phyloP scores from a whole-genome alignment of 35 echinoderm and acorn worm genomes.

The Strongylocentrotus purpuratus region DNA sequence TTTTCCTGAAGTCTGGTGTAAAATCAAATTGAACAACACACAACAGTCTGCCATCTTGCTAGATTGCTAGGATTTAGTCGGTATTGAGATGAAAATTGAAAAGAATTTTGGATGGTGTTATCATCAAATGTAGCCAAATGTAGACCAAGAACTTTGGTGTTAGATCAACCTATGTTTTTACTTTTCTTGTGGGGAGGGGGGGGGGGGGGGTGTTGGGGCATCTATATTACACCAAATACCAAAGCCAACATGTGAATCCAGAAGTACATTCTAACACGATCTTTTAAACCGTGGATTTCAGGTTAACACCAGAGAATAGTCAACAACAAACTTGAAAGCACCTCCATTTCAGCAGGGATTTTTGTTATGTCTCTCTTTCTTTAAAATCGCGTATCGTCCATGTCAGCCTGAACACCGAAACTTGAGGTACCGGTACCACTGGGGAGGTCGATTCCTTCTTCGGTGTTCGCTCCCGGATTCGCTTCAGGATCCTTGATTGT shows the following conservation, averaged over 20 bases:
- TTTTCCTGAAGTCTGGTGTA: no score
- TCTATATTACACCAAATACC: not conserved
- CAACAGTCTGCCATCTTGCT: no score
- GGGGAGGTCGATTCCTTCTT: slow-evolving; percentile 41
- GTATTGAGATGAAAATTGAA: no score
- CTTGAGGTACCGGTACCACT: slow-evolving; percentile 30
- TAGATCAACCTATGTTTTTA: no score
- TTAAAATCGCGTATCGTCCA: slow-evolving; percentile 44
- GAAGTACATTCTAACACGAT: not conserved
- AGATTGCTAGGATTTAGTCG: no score
- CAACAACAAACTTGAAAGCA: not conserved
- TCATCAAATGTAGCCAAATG: no score
- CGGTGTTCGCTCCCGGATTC: not conserved
- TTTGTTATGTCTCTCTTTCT: not conserved
- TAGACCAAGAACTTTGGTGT: no score
- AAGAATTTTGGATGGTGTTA: no score
- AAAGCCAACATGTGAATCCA: not conserved
- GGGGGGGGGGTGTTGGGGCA: no score
- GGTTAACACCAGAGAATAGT: not conserved
- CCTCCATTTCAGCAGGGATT: not conserved
- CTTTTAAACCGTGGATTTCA: not conserved
- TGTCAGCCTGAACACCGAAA: slow-evolving; percentile 42
- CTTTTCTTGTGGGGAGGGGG: no score
- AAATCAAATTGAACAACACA: no score
- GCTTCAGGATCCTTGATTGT: slow-evolving; percentile 29